phyloP scores from a whole-genome alignment of 2,113 vertebrate species.

The Rhombomys opimus region DNA sequence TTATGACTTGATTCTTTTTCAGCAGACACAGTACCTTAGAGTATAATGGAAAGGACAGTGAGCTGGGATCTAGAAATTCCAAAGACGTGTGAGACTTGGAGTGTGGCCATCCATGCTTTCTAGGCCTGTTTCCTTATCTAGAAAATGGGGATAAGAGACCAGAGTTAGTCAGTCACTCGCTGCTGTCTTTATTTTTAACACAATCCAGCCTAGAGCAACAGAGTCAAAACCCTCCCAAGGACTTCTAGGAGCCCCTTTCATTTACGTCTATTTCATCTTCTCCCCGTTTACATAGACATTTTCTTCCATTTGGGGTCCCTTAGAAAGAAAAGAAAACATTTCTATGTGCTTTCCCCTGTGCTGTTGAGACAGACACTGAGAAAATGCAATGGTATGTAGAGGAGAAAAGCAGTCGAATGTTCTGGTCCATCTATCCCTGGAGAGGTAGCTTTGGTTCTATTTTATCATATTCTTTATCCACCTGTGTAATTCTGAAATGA shows the following conservation, averaged over 20 bases:
- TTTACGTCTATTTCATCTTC: neutral
- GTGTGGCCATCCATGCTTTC: neutral
- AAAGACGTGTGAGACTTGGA: neutral
- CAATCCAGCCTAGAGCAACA: neutral
- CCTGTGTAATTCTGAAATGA: slow-evolving; percentile 6
- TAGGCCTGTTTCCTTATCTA: neutral
- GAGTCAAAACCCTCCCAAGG: neutral
- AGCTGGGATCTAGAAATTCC: neutral
- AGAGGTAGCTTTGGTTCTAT: neutral
- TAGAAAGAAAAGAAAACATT: neutral
- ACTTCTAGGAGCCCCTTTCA: neutral
- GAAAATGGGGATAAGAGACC: neutral
- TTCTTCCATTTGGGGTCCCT: neutral
- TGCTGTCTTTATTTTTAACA: neutral
- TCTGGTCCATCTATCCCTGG: neutral
- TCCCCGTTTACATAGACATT: neutral
- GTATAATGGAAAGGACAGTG: neutral
- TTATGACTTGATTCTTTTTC: neutral
- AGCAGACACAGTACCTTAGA: neutral
- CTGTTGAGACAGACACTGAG: neutral
- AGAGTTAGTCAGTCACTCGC: neutral
- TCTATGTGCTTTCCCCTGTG: neutral
- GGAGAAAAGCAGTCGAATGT: neutral
- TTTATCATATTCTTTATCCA: slow-evolving; percentile 26
- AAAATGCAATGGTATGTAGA: neutral